Evolutionary conservation across 2,888 invertebrate genomes (phyloP).

Genomic region (Salticus scenicus): DNA sequence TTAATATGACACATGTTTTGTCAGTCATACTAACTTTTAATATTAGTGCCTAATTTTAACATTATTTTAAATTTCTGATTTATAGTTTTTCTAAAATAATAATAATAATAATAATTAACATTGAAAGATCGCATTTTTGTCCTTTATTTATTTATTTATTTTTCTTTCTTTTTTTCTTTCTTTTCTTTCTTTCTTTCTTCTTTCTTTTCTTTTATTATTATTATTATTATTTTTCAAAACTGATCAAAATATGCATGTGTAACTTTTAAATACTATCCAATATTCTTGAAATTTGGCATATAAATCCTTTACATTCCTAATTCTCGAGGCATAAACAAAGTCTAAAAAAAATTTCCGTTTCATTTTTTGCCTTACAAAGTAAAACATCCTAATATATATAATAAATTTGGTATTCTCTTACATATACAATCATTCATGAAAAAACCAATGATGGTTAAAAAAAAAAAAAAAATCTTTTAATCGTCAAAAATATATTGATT

Average conservation of each 20-base stretch:
- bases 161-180: too few relatives aligned
- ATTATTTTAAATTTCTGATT: neutral
- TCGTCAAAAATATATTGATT: too few relatives aligned
- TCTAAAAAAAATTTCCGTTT: neutral
- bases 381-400: neutral
- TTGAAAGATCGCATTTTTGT: too few relatives aligned
- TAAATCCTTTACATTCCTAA: neutral
- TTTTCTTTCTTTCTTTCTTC: too few relatives aligned
- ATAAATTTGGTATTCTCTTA: too few relatives aligned
- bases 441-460: too few relatives aligned
- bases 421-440: too few relatives aligned
- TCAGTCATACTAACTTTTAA: neutral
- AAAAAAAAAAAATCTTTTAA: too few relatives aligned
- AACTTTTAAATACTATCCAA: neutral
- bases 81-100: neutral
- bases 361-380: neutral
- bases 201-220: too few relatives aligned
- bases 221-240: neutral
- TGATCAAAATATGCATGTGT: neutral
- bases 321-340: neutral
- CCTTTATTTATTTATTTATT: too few relatives aligned
- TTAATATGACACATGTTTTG: neutral
- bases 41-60: neutral
- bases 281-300: neutral
- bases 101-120: neutral